These are phyloP conservation scores for Philotrypesis tridentata DNA, from an alignment of 1,140 invertebrate species.

Conservation along the genomic window DNA sequence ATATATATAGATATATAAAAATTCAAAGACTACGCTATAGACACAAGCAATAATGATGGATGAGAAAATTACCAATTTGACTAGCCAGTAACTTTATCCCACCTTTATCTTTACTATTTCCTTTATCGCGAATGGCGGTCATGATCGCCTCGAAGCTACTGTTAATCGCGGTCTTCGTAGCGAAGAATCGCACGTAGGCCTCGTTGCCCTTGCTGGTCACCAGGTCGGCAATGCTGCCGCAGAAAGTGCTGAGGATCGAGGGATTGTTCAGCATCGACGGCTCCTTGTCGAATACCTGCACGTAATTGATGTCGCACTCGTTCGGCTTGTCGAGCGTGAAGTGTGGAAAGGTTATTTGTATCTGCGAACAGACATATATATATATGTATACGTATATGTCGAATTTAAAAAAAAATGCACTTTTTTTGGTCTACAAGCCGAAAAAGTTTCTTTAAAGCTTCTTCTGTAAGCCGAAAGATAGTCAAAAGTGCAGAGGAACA, in stretches of 20 bases:
- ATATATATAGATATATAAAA: too few relatives aligned
- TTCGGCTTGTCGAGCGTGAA: constrained; percentile 85
- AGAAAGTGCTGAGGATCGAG: constrained; percentile 81
- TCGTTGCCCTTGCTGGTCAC: constrained; percentile 77
- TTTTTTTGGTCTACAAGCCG: too few relatives aligned
- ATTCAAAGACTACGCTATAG: too few relatives aligned
- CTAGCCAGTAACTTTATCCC: neutral
- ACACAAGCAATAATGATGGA: too few relatives aligned
- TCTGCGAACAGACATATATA: too few relatives aligned
- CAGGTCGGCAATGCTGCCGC: constrained; percentile 85
- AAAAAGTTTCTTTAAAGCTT: too few relatives aligned
- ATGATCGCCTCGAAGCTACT: constrained; percentile 82
- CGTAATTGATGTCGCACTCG: constrained; percentile 87
- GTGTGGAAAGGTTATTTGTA: constrained; percentile 81
- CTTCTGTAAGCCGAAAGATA: too few relatives aligned
- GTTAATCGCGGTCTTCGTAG: constrained; percentile 78
- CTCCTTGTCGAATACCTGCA: constrained; percentile 83
- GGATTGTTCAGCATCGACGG: constrained; percentile 76
- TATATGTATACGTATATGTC: too few relatives aligned
- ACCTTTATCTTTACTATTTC: constrained; percentile 42
- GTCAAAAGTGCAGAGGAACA: too few relatives aligned
- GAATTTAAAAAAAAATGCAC: too few relatives aligned
- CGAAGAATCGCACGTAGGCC: constrained; percentile 82
- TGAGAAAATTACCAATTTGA: neutral
- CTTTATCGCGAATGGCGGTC: constrained; percentile 81